Conservation (phyloP, 2,797 vertebrate genomes). For the Pelobates cultripes region DNA sequence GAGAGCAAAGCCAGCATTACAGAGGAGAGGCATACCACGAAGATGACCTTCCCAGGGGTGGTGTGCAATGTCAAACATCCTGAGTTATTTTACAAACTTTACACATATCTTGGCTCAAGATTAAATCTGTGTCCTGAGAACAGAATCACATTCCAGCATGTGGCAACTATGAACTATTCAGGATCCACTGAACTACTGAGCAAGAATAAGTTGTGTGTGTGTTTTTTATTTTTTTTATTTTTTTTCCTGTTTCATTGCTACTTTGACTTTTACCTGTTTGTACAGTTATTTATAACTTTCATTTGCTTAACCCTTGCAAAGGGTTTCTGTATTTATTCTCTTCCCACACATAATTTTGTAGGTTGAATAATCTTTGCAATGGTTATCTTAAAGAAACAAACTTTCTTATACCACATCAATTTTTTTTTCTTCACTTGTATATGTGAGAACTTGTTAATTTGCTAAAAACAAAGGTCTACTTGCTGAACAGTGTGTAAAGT, state of each 20-base stretch:
- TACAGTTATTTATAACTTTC: constrained; percentile 12
- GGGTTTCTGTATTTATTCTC: too few relatives aligned
- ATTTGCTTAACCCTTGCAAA: neutral
- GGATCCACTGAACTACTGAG: neutral
- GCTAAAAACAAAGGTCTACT: too few relatives aligned
- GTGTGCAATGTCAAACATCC: constrained; percentile 91
- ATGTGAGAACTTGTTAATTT: too few relatives aligned
- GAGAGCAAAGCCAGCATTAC: constrained; percentile 72
- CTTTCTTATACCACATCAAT: too few relatives aligned
- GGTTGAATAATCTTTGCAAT: too few relatives aligned
- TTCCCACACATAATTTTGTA: too few relatives aligned
- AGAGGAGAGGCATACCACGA: constrained; percentile 85
- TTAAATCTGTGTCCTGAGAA: neutral
- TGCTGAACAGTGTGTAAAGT: too few relatives aligned
- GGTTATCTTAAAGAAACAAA: too few relatives aligned
- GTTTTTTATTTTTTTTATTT: neutral
- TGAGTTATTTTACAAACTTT: constrained; percentile 55
- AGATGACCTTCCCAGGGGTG: constrained; percentile 78
- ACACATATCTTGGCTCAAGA: neutral
- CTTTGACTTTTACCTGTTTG: neutral
- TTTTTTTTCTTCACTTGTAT: too few relatives aligned
- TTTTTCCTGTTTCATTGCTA: too few relatives aligned
- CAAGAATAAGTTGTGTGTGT: neutral
- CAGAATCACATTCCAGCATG: neutral
- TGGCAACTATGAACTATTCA: neutral